Evolutionary conservation across 2,113 vertebrate species (phyloP).

Genomic region (Brachyhypopomus gauderio): DNA sequence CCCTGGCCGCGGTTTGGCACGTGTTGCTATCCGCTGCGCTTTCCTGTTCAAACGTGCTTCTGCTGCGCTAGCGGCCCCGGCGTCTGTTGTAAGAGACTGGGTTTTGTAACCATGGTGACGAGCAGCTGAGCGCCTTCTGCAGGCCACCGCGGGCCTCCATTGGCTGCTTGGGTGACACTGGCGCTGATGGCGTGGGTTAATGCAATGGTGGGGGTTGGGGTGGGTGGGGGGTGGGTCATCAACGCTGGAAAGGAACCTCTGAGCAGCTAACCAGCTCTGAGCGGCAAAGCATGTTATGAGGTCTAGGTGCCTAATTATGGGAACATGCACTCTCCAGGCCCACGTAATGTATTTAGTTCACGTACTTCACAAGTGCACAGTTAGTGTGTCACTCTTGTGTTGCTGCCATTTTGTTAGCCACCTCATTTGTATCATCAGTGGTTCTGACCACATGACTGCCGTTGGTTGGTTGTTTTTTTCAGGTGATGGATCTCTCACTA

Average conservation of each 20-base stretch:
- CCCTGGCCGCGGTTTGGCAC: not conserved
- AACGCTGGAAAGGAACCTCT: slow-evolving; percentile 8
- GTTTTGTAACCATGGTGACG: slow-evolving; percentile 59
- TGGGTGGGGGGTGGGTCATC: not conserved
- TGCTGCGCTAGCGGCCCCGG: slow-evolving; percentile 25
- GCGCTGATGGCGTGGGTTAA: slow-evolving; percentile 51
- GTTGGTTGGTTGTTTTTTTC: too few species aligned
- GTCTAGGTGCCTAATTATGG: too few species aligned
- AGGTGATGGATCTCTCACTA: too few species aligned
- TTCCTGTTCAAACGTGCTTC: slow-evolving; percentile 34
- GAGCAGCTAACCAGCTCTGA: slow-evolving; percentile 9
- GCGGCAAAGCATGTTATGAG: not conserved
- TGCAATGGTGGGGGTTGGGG: slow-evolving; percentile 16
- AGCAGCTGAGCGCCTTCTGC: slow-evolving; percentile 61
- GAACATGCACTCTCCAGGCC: too few species aligned
- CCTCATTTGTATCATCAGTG: too few species aligned
- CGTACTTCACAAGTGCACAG: too few species aligned
- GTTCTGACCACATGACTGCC: too few species aligned
- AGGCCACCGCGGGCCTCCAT: slow-evolving; percentile 52
- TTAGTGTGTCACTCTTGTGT: too few species aligned
- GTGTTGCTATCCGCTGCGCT: not conserved
- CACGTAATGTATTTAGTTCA: too few species aligned
- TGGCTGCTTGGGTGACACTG: slow-evolving; percentile 53
- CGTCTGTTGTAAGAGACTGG: slow-evolving; percentile 52
- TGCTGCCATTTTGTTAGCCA: too few species aligned